phyloP scores from a whole-genome alignment of 2,113 vertebrate species.

The Oenanthe oenanthe region DNA sequence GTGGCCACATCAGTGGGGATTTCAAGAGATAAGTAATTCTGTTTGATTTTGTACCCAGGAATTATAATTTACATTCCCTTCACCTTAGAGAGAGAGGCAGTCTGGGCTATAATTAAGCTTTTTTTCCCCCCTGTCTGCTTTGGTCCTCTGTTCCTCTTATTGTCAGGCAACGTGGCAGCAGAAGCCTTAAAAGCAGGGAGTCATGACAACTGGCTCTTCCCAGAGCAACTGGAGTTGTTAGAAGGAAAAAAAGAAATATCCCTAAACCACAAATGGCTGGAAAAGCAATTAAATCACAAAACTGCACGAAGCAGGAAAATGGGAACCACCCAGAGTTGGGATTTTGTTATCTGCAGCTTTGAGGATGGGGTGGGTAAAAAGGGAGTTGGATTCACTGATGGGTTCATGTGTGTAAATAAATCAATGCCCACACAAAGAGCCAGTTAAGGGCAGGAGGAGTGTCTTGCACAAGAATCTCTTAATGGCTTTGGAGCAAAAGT shows the following conservation, averaged over 20 bases:
- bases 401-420: not conserved
- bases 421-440: constrained; percentile 12
- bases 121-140: not conserved
- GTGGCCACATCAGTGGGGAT: constrained; percentile 54
- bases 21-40: constrained; percentile 60
- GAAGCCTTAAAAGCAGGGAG: constrained; percentile 48
- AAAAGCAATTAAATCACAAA: constrained; percentile 1
- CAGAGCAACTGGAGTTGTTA: not conserved
- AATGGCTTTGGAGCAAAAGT: not conserved
- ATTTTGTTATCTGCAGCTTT: not conserved
- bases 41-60: constrained; percentile 49
- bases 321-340: not conserved
- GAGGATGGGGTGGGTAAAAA: not conserved
- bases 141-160: not conserved
- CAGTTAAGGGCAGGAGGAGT: constrained; percentile 17
- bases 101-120: not conserved
- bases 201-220: constrained; percentile 31
- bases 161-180: not conserved
- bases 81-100: not conserved
- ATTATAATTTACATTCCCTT: constrained; percentile 22
- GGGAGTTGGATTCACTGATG: not conserved
- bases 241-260: not conserved
- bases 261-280: not conserved
- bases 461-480: not conserved
- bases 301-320: not conserved